Evolutionary conservation across 1,140 invertebrate species (phyloP), one percentile per base, ranked within the genome.

Genomic region (Drosophila biarmipes): DNA sequence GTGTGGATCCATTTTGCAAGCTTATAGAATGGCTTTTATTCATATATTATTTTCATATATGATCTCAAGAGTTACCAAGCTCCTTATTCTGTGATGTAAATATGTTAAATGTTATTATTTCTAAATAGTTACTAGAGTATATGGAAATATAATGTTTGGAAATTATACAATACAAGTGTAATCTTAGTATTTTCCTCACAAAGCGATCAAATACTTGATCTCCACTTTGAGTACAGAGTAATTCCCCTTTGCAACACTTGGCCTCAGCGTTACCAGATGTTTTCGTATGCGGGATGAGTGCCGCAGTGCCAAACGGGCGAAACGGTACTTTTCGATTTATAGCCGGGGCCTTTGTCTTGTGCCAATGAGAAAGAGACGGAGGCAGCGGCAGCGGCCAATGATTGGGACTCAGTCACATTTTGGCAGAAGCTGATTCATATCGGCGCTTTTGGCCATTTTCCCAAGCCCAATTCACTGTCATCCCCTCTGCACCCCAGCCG

Each of bases 241-340:
- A 53, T 1, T 15, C 6, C 14, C 4, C n/a, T 48, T 29, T 46
- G 29, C 31, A 29, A 59, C 40, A 21, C 29, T 27, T 14, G 6
- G 14, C 40, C 17, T 19, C 29, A 34, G 6, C 1, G 8, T 27
- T 69, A 56, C 10, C 29, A 12, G n/a, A 61, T 19, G 42, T 49
- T 43, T 86, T 86, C 31, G 64, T 80, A 87, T 75, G 68, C 84
- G 54, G 62, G 56, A 34, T 35, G 74, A 51, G 78, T 86, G 66
- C 67, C 48, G 56, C 27, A 68, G 24, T 40, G 53, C 59, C 59
- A 64, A 75, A 75, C 45, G 45, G 72, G 71, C 67, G 62, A 84
- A 84, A 86, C 81, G 81, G 81, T 86, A 86, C 78, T 87, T 85
- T 87, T 62, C 82, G 86, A 87, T 81, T 87, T 86, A 87, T 86